A percentile compares a stretch with the other conserved stretches of the same genome.
phyloP scores from a whole-genome alignment of 2,888 invertebrate genomes.

The Lordiphosa fenestrarum region DNA sequence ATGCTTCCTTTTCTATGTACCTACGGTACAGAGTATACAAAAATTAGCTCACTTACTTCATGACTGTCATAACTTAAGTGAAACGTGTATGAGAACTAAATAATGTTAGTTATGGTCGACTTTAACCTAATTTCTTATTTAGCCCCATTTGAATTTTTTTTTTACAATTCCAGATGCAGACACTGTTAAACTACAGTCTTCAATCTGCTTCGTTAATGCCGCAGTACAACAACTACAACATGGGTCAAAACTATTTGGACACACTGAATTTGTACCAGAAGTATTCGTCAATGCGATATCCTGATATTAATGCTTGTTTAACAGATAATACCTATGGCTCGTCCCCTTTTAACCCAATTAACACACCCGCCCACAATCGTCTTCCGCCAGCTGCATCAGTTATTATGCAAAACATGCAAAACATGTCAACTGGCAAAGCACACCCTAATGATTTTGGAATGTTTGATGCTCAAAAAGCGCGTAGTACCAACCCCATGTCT shows the following conservation, averaged over 20 bases:
- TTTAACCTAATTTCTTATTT: not conserved
- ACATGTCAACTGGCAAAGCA: conserved; percentile 22
- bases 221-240: conserved; percentile 52
- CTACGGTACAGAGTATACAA: too few species aligned
- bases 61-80: too few species aligned
- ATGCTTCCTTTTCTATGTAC: too few species aligned
- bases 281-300: conserved; percentile 35
- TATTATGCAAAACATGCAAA: conserved; percentile 34
- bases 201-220: conserved; percentile 55
- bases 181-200: conserved; percentile 56
- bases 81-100: too few species aligned
- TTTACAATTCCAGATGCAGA: conserved; percentile 56
- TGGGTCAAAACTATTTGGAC: conserved; percentile 61
- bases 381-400: conserved; percentile 18
- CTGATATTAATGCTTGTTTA: conserved; percentile 36
- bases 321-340: conserved; percentile 27
- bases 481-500: conserved; percentile 12
- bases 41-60: too few species aligned
- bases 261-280: conserved; percentile 52
- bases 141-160: not conserved
- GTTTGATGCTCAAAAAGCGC: conserved; percentile 34
- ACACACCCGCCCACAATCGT: conserved; percentile 21
- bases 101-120: too few species aligned
- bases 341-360: conserved; percentile 23
- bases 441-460: conserved; percentile 30